Evolutionary conservation across 1,140 invertebrate genomes (phyloP), one percentile per base, ranked within the genome.

Genomic region (Drosophila varians): DNA sequence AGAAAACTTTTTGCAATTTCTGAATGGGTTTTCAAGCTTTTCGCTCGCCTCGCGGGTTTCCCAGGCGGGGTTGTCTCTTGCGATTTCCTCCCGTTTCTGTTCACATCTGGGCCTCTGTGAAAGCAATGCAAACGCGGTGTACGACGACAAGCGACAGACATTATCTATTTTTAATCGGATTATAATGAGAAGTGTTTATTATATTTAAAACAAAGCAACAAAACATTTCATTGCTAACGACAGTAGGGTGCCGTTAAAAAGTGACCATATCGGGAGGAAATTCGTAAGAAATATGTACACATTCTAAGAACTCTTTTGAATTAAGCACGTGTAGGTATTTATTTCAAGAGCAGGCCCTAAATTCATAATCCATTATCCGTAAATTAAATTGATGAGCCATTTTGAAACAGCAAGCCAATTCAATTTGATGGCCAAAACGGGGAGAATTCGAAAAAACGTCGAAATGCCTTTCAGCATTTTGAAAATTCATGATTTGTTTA

Each of bases 81-180:
- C 56, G n/a, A 21, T 40, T 65, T 42, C 36, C 38, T 43, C 36
- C 47, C 25, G 25, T 34, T 34, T 51, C 28, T 42, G 43, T 65
- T 74, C 64, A 42, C 40, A 19, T 43, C 31, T 55, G 46, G 57
- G 64, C 25, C 51, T 31, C 14, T 68, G 77, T 48, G 46, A 73
- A 69, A 57, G 57, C 68, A 65, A 83, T 65, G 26, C 52, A 53
- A 54, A 68, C 74, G 52, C 26, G 45, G 23, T 71, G 66, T 60
- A 42, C 47, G 53, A 79, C 48, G 62, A n/a, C 34, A 65, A 56
- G 51, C 60, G 61, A 69, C 28, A 71, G 54, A 62, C 57, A 74
- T 71, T 77, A 69, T 58, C 82, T 87, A 88, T 87, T 87, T 87
- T 74, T 82, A 88, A 87, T 87, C 82, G 64, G 82, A 87, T 87